phyloP scores from a whole-genome alignment of 92 coral and sea anemone genomes.

The Desmophyllum pertusum region DNA sequence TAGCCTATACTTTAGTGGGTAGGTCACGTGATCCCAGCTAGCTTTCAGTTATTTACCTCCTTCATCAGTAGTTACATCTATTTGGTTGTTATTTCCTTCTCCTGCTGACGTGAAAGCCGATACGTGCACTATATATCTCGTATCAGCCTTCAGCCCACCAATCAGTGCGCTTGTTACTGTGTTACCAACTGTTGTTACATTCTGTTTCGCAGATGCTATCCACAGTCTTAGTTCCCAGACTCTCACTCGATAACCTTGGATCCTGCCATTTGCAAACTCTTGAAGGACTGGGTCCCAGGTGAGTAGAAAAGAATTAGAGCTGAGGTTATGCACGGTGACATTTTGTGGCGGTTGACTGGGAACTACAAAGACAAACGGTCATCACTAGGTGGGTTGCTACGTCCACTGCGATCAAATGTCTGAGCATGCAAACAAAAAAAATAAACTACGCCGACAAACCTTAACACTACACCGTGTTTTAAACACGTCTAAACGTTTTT shows the following conservation, averaged over 20 bases:
- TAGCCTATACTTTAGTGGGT: neutral
- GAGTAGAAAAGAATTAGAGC: conserved; percentile 13
- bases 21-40: neutral
- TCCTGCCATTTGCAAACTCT: conserved; percentile 34
- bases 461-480: too few species aligned
- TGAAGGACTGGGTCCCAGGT: conserved; percentile 40
- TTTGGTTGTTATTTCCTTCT: neutral
- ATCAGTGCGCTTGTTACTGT: neutral
- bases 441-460: too few species aligned
- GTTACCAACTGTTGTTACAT: neutral
- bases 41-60: neutral
- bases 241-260: conserved; percentile 19
- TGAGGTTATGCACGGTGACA: neutral
- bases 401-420: too few species aligned
- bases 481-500: too few species aligned
- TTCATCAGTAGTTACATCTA: neutral
- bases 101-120: neutral
- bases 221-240: neutral
- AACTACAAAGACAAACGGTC: neutral
- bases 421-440: too few species aligned
- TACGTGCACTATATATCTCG: neutral
- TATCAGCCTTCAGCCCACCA: neutral
- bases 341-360: conserved; percentile 11
- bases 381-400: neutral
- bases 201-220: neutral